A percentile compares a stretch with the other conserved stretches of the same genome.
Evolutionary conservation across 2,797 vertebrate genomes (phyloP).

Genomic region (Sebastes iracundus): DNA sequence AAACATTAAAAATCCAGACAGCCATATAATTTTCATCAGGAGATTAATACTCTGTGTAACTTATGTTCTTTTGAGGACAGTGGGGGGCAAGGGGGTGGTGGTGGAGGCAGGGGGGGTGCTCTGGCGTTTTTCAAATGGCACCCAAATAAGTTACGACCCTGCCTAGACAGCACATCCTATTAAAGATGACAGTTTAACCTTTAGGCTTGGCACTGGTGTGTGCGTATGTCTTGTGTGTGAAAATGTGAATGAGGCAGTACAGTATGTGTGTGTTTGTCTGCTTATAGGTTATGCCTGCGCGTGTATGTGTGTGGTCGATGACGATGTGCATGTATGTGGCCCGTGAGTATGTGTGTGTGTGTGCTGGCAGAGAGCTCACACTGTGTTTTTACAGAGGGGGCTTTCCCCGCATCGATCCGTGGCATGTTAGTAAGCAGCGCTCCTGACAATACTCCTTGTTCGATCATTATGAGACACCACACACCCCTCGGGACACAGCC

Average conservation of each 20-base stretch:
- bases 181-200: constrained; percentile 82
- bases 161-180: constrained; percentile 75
- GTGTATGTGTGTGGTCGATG: constrained; percentile 47
- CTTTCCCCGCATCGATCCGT: constrained; percentile 76
- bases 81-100: constrained; percentile 37
- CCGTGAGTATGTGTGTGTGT: background rate
- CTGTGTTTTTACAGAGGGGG: constrained; percentile 69
- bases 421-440: constrained; percentile 78
- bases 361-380: constrained; percentile 53
- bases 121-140: constrained; percentile 75
- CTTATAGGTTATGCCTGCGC: constrained; percentile 27
- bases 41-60: constrained; percentile 77
- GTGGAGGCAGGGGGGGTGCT: constrained; percentile 26
- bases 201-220: constrained; percentile 65
- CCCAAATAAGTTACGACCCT: constrained; percentile 78
- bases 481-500: constrained; percentile 63
- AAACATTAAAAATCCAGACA: constrained; percentile 78
- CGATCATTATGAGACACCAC: constrained; percentile 77
- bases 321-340: constrained; percentile 33
- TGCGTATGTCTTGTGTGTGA: constrained; percentile 25
- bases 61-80: constrained; percentile 76
- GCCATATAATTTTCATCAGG: constrained; percentile 78
- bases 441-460: constrained; percentile 80
- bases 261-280: constrained; percentile 25
- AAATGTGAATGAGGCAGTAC: constrained; percentile 22